Percentiles rank a stretch among this genome's conserved stretches.
These are phyloP conservation scores for Passerina amoena DNA, from an alignment of 2,113 vertebrate genomes.

Conservation along the genomic window DNA sequence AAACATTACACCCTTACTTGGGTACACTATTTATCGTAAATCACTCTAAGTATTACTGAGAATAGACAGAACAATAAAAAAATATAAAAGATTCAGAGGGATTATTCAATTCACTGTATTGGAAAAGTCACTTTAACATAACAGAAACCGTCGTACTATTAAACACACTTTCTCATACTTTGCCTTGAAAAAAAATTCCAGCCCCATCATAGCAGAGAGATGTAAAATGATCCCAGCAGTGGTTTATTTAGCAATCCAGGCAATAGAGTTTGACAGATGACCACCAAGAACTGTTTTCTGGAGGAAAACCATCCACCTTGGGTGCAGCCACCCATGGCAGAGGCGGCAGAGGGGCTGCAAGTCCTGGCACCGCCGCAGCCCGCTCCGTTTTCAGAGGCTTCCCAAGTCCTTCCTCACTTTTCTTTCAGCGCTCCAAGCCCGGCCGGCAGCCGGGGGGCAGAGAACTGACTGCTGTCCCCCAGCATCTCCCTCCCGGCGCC, in stretches of 20 bases:
- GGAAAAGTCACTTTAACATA: background rate
- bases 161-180: background rate
- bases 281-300: conserved; percentile 5
- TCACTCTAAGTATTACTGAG: background rate
- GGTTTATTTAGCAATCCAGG: conserved; percentile 6
- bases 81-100: background rate
- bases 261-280: conserved; percentile 12
- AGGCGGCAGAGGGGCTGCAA: background rate
- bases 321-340: background rate
- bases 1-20: background rate
- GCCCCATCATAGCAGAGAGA: background rate
- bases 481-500: background rate
- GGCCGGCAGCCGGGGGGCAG: background rate
- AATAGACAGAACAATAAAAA: background rate
- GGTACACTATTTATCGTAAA: background rate
- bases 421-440: background rate
- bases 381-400: background rate
- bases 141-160: background rate
- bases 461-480: background rate
- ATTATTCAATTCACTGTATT: background rate
- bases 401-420: background rate
- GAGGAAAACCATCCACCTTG: background rate
- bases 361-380: background rate
- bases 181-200: background rate
- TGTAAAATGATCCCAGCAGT: background rate